Base-by-base conservation (phyloP, 2,113 vertebrate species). In the Etheostoma cragini region DNA sequence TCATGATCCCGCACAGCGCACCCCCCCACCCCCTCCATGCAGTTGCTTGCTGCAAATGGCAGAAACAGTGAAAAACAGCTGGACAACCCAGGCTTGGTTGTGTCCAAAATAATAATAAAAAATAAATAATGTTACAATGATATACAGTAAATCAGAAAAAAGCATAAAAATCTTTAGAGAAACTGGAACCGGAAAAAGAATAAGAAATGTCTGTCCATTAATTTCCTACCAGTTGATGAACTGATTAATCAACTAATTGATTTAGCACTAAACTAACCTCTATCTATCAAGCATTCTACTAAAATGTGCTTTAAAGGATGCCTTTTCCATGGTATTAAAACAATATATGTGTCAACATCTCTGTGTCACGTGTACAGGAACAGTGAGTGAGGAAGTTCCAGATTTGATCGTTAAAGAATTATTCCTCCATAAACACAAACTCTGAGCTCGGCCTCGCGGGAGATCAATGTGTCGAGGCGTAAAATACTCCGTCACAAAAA, bases 401-500 rank as follows among this genome's bases (percentile, higher is more conserved):
- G 19, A 19, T 17, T 47, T 4, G 68, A 68, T 13, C 12, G 22
- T 6, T 30, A 11, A 57, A 73, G 74, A 70, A 61, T 72, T 64
- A 53, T 71, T 82, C 76, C 70, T 24, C 71, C 72, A 8, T 74
- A 70, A 76, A 77, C 38, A 52, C 72, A 49, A 35, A 72, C 58
- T 12, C 53, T 12, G 64, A 68, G 54, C 26, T 46, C 65, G 42
- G 75, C 72, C 71, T 80, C 14, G 1, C 30, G 61, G 64, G 1
- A 15, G 77, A 87, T 90, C 86, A 61, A 75, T 89, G 45, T 82
- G 85, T 90, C 66, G 16, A 68, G 80, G 65, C 0, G 53, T 78
- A 61, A 89, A 90, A 91, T 90, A 81, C 89, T 87, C 78, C 83
- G 69, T 77, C 58, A 3, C 76, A 76, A 65, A 35, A 74, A 72